Conservation (phyloP, 2,888 invertebrate species). For the Brassicogethes aeneus region DNA sequence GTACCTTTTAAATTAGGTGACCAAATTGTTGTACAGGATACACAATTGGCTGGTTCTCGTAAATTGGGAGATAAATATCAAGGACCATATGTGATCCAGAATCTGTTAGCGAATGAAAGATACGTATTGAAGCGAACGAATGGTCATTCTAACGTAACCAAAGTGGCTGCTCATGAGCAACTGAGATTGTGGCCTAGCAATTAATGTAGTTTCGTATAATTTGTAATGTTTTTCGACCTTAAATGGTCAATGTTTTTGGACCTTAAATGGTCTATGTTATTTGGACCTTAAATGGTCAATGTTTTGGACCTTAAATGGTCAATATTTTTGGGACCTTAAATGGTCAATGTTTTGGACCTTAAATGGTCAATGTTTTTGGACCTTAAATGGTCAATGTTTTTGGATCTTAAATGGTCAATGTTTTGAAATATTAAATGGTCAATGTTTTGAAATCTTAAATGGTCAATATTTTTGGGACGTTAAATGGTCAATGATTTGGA, state of each 20-base stretch:
- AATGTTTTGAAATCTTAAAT: too few relatives aligned
- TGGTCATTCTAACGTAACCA: not conserved
- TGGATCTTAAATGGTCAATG: too few relatives aligned
- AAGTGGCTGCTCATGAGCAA: slow-evolving; percentile 9
- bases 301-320: slow-evolving; percentile 1
- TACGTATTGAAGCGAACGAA: slow-evolving; percentile 3
- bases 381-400: not conserved
- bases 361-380: not conserved
- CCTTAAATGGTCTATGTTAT: not conserved
- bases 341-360: slow-evolving; percentile 4
- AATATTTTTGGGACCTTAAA: not conserved
- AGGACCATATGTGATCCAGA: not conserved
- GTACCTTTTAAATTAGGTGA: slow-evolving; percentile 6
- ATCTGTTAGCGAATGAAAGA: slow-evolving; percentile 10
- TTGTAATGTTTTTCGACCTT: not conserved
- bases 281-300: slow-evolving; percentile 1
- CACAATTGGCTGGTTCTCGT: slow-evolving; percentile 6
- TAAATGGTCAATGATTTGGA: too few relatives aligned
- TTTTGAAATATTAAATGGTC: too few relatives aligned
- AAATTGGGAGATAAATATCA: slow-evolving; percentile 1
- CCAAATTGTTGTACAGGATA: slow-evolving; percentile 7
- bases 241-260: slow-evolving; percentile 1
- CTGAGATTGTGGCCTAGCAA: slow-evolving; percentile 8
- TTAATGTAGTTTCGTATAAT: not conserved
- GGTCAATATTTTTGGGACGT: too few relatives aligned